Evolutionary conservation across 2,797 vertebrate species (phyloP).

Genomic region (Lepidocolaptes lacrymiger): DNA sequence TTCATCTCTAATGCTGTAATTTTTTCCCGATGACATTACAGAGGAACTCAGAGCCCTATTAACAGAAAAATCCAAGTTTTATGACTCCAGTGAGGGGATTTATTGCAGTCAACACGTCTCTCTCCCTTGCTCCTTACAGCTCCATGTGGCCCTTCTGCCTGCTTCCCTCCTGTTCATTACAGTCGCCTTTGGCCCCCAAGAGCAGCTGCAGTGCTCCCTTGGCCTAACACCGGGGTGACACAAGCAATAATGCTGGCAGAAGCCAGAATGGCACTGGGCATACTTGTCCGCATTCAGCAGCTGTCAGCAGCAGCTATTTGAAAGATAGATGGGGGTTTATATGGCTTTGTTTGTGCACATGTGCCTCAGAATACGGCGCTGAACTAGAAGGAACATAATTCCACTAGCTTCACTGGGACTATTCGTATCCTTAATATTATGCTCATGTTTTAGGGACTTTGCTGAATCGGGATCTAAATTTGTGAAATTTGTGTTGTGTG

Average conservation of each 20-base stretch:
- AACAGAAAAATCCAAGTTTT: slow-evolving; percentile 59
- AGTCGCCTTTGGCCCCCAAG: slow-evolving; percentile 36
- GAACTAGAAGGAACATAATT: slow-evolving; percentile 12
- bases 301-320: slow-evolving; percentile 42
- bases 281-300: slow-evolving; percentile 20
- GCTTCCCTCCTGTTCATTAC: slow-evolving; percentile 58
- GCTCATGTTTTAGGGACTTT: neutral
- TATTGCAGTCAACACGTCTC: slow-evolving; percentile 23
- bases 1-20: neutral
- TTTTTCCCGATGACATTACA: slow-evolving; percentile 44
- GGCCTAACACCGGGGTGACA: slow-evolving; percentile 47
- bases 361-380: neutral
- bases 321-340: slow-evolving; percentile 33
- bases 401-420: slow-evolving; percentile 32
- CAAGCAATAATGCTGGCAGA: neutral
- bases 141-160: slow-evolving; percentile 26
- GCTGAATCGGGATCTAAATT: neutral
- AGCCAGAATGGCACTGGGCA: slow-evolving; percentile 31
- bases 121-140: slow-evolving; percentile 34
- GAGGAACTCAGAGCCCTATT: slow-evolving; percentile 53
- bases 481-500: neutral
- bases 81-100: slow-evolving; percentile 31
- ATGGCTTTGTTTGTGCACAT: slow-evolving; percentile 41
- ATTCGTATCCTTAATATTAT: neutral
- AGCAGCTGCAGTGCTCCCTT: slow-evolving; percentile 64